phyloP scores from a whole-genome alignment of 2,888 invertebrate genomes.

The Sthenelais limicola region DNA sequence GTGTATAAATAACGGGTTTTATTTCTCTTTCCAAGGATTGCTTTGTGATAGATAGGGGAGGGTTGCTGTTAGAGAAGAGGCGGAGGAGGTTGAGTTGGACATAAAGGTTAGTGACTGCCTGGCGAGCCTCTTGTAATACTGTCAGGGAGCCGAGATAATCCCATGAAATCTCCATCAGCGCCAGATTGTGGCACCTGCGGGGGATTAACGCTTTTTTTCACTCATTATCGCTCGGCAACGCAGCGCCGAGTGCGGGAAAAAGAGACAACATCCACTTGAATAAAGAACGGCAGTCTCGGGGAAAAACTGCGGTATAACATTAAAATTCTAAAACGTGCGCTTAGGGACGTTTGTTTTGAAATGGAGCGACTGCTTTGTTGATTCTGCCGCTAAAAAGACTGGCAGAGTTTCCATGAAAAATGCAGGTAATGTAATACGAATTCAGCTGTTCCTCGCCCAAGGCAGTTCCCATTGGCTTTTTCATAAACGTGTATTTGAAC shows the following conservation, averaged over 20 bases:
- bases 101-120: neutral
- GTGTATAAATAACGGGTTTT: too few relatives aligned
- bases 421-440: constrained; percentile 1
- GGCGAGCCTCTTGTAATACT: neutral
- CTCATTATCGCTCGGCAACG: constrained; percentile 26
- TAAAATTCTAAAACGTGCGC: too few relatives aligned
- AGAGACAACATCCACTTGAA: neutral
- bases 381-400: too few relatives aligned
- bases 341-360: constrained; percentile 29
- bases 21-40: too few relatives aligned
- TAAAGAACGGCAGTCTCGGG: neutral
- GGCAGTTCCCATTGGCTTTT: constrained; percentile 5
- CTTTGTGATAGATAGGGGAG: too few relatives aligned
- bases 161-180: constrained; percentile 8
- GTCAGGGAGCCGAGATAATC: constrained; percentile 19
- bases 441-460: constrained; percentile 13
- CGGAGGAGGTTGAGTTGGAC: too few relatives aligned
- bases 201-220: constrained; percentile 3
- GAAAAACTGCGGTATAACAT: too few relatives aligned
- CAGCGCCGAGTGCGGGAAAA: neutral
- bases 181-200: constrained; percentile 31
- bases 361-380: constrained; percentile 27
- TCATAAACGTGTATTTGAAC: too few relatives aligned
- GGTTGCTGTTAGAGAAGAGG: too few relatives aligned
- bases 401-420: neutral